These are phyloP conservation scores for Philereme vetulata DNA, from an alignment of 2,888 invertebrate species.

Conservation along the genomic window DNA sequence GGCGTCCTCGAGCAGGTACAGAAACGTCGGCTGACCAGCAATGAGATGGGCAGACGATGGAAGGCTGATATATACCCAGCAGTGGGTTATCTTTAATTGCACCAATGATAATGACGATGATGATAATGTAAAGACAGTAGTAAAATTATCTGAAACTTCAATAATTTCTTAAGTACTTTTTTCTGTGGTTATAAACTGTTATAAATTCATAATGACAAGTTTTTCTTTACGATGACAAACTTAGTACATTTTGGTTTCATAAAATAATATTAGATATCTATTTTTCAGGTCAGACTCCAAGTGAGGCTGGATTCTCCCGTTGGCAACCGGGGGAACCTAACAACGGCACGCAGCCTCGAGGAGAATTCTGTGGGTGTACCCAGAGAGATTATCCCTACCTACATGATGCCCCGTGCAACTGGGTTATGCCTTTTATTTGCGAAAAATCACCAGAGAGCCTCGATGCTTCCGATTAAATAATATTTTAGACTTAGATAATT, in stretches of 20 bases:
- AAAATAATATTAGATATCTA: no score
- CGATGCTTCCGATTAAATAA: not conserved
- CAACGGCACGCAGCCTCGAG: slow-evolving; percentile 32
- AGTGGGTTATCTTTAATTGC: no score
- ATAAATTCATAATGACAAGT: no score
- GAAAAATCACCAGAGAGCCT: slow-evolving; percentile 24
- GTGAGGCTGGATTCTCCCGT: slow-evolving; percentile 47
- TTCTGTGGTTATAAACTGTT: no score
- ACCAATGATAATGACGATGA: no score
- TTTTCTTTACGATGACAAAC: not conserved
- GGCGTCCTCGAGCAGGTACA: no score
- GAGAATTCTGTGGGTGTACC: slow-evolving; percentile 50
- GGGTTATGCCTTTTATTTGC: slow-evolving; percentile 25
- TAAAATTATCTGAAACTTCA: no score
- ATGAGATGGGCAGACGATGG: no score
- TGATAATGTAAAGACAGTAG: no score
- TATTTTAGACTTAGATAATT: not conserved
- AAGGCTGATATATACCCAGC: no score
- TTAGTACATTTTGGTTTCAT: not conserved
- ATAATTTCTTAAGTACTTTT: no score
- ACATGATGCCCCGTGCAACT: slow-evolving; percentile 23
- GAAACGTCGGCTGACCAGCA: no score
- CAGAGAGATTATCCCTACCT: slow-evolving; percentile 30
- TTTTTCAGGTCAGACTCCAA: slow-evolving; percentile 46
- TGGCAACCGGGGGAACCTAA: slow-evolving; percentile 49